Percentiles rank a stretch among this genome's conserved stretches.
phyloP scores from a whole-genome alignment of 2,113 vertebrate species.

The Ifrita kowaldi region DNA sequence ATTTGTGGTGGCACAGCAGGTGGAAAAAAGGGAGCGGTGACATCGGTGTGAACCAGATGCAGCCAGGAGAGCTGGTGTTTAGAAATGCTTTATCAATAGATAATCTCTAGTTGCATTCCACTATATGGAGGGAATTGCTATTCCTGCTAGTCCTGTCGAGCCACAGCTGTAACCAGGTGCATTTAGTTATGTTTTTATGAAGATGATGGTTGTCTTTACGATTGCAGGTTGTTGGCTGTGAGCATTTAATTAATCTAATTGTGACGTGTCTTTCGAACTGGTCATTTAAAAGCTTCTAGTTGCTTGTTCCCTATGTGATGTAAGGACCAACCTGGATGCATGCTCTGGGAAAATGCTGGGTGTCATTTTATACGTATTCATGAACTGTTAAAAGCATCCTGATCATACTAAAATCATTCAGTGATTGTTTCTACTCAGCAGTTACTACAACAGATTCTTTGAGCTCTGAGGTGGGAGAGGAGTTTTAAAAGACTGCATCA shows the following conservation, averaged over 20 bases:
- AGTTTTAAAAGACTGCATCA: background rate
- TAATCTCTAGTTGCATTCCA: background rate
- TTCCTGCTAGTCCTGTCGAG: background rate
- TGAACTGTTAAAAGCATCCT: background rate
- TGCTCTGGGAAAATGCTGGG: background rate
- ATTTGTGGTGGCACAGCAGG: background rate
- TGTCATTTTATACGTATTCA: background rate
- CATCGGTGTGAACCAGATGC: background rate
- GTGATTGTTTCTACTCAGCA: background rate
- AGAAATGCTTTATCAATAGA: background rate
- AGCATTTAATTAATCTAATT: background rate
- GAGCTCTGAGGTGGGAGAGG: background rate
- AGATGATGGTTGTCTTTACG: background rate
- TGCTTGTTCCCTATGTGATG: background rate
- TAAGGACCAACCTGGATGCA: background rate
- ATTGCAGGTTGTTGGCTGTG: background rate
- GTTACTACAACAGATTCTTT: background rate
- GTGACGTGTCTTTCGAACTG: background rate
- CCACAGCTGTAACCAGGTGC: background rate
- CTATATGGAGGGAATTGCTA: background rate
- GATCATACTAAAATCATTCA: background rate
- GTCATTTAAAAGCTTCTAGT: background rate
- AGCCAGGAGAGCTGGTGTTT: background rate
- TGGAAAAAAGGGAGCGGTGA: background rate
- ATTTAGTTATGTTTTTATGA: background rate